Evolutionary conservation across 2,797 vertebrate genomes (phyloP).

Genomic region (Enteromius argenteus): DNA sequence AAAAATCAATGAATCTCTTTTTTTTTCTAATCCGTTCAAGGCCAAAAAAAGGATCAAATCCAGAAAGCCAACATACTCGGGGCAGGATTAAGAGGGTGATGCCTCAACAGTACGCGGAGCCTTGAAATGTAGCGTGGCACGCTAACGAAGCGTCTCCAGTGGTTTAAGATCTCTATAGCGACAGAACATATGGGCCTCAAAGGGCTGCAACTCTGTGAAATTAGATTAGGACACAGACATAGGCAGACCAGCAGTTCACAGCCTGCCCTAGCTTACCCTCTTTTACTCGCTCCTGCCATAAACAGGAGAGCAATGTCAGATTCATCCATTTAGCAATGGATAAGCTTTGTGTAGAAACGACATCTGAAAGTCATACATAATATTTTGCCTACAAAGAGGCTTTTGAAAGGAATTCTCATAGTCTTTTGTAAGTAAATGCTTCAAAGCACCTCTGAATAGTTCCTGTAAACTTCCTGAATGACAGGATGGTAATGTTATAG

Average conservation of each 20-base stretch:
- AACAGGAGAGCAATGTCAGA: conserved; percentile 24
- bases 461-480: background rate
- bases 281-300: conserved; percentile 3
- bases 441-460: background rate
- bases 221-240: conserved; percentile 74
- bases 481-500: background rate
- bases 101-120: conserved; percentile 67
- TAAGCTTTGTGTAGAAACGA: conserved; percentile 10
- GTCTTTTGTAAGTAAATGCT: conserved; percentile 18
- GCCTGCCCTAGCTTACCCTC: conserved; percentile 38
- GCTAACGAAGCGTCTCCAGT: conserved; percentile 66
- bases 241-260: conserved; percentile 49
- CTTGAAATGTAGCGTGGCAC: conserved; percentile 73
- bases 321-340: conserved; percentile 30
- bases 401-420: background rate
- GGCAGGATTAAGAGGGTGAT: conserved; percentile 68
- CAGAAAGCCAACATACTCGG: conserved; percentile 66
- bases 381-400: conserved; percentile 28
- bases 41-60: conserved; percentile 72
- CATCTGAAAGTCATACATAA: conserved; percentile 12
- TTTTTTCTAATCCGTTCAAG: conserved; percentile 74
- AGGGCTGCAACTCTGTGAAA: conserved; percentile 75
- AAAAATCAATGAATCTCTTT: conserved; percentile 65
- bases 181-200: conserved; percentile 67
- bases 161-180: conserved; percentile 65